A percentile compares a stretch with the other conserved stretches of the same genome.
These are phyloP conservation scores for Megalurothrips usitatus DNA, from an alignment of 2,888 invertebrate species.

Conservation along the genomic window DNA sequence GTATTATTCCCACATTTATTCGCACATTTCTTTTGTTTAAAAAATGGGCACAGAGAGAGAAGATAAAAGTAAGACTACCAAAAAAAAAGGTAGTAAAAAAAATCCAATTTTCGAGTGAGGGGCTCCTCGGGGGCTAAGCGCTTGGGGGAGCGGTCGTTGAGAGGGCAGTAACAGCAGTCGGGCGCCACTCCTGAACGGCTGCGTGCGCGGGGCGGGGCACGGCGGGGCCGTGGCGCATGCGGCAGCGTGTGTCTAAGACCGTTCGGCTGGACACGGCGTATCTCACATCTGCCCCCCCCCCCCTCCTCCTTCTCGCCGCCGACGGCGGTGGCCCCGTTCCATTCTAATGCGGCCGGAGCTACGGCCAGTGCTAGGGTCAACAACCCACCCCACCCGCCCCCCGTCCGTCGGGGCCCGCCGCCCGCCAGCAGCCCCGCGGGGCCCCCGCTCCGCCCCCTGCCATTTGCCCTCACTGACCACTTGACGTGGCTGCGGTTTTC, in stretches of 20 bases:
- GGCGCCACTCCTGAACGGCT: not conserved
- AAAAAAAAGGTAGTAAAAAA: too few relatives aligned
- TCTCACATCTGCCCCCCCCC: not conserved
- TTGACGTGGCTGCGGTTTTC: not conserved
- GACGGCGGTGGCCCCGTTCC: not conserved
- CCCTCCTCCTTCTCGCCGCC: not conserved
- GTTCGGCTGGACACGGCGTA: not conserved
- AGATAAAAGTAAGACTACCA: too few relatives aligned
- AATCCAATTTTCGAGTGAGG: too few relatives aligned
- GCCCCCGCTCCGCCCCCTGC: not conserved
- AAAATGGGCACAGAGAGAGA: too few relatives aligned
- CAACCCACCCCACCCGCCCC: not conserved
- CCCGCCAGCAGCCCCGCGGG: not conserved
- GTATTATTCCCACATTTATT: too few relatives aligned
- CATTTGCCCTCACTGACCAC: too few relatives aligned
- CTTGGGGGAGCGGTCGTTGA: too few relatives aligned
- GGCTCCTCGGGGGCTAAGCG: too few relatives aligned
- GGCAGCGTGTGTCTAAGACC: not conserved
- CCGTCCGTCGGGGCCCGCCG: not conserved
- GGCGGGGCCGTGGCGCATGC: not conserved
- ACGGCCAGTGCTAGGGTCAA: not conserved
- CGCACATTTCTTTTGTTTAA: too few relatives aligned
- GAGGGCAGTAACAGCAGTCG: not conserved
- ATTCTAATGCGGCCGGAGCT: not conserved
- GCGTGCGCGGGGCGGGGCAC: not conserved